Base-by-base conservation (phyloP, 2,797 vertebrate genomes). In the Astyanax mexicanus region DNA sequence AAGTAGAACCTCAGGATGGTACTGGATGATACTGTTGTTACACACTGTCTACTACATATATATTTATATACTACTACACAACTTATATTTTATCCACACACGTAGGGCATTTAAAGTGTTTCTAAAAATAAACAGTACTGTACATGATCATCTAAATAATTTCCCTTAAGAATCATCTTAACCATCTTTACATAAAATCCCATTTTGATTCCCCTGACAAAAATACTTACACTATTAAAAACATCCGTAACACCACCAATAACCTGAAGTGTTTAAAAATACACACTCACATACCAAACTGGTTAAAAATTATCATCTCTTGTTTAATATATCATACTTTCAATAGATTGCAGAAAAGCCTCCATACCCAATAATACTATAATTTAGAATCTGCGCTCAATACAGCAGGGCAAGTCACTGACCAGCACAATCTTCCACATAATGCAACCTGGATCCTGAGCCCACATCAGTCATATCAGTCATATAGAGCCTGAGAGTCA, bases 321-420 rank as follows among this genome's bases (percentile, higher is more conserved):
- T 91, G 91, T 94, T 89, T 93, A 90, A 92, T 91, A 92, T 91
- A 92, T 92, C 92, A 87, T 90, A 93, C 92, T 92, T 92, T 93
- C 89, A 91, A 92, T 90, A 86, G 85, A 86, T 87, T 88, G 88
- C 90, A 92, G 90, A 93, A 92, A 92, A 90, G 89, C 89, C 91
- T 90, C 89, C 87, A 90, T 86, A 89, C 88, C 90, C 86, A 85
- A 92, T 90, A 90, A 90, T 91, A 90, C 90, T 89, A 90, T 90
- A 89, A 88, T 88, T 87, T 88, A 86, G 85, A 90, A 85, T 87
- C 82, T 88, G 88, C 90, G 85, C 87, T 91, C 87, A 85, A 86
- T 88, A 89, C 87, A 86, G 86, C 85, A 85, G 88, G 85, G 87
- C 84, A 81, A 83, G 84, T 86, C 69, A 84, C 86, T 82, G 83